phyloP scores from a whole-genome alignment of 64 coral and sea anemone species.

The Porites australiensis region DNA sequence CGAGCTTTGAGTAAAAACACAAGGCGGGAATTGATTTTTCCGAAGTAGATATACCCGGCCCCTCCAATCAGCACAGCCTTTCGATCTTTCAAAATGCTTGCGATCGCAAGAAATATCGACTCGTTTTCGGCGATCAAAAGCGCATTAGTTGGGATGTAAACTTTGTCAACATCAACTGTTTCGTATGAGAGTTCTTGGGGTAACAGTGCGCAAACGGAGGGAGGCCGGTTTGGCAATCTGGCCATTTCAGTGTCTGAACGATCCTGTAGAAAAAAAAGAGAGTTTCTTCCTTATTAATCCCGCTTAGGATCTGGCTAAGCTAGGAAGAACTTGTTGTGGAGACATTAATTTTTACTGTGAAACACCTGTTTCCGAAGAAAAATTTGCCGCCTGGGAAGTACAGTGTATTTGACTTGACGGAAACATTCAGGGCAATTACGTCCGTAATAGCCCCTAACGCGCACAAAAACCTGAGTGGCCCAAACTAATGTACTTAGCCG shows the following conservation, averaged over 20 bases:
- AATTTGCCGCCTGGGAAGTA: no score
- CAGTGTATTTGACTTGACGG: no score
- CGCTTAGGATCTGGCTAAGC: no score
- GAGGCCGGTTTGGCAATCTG: background rate
- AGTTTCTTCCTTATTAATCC: background rate
- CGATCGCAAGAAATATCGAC: background rate
- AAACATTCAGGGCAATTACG: no score
- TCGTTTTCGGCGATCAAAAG: slow-evolving; percentile 19
- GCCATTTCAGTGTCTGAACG: no score
- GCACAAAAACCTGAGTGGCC: no score
- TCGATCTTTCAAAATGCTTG: background rate
- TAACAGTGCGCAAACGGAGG: background rate
- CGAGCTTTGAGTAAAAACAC: no score
- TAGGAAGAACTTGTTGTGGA: no score
- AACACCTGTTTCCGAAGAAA: no score
- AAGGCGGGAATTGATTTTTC: slow-evolving; percentile 3
- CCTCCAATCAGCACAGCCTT: slow-evolving; percentile 22
- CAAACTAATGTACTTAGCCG: no score
- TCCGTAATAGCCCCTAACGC: no score
- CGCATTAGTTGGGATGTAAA: slow-evolving; percentile 3
- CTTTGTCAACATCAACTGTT: background rate
- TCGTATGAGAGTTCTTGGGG: background rate
- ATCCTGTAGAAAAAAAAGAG: background rate
- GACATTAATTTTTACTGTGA: no score
- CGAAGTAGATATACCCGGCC: slow-evolving; percentile 11